These are phyloP conservation scores for Melanotus villosus DNA, from an alignment of 2,888 invertebrate genomes.

Conservation along the genomic window DNA sequence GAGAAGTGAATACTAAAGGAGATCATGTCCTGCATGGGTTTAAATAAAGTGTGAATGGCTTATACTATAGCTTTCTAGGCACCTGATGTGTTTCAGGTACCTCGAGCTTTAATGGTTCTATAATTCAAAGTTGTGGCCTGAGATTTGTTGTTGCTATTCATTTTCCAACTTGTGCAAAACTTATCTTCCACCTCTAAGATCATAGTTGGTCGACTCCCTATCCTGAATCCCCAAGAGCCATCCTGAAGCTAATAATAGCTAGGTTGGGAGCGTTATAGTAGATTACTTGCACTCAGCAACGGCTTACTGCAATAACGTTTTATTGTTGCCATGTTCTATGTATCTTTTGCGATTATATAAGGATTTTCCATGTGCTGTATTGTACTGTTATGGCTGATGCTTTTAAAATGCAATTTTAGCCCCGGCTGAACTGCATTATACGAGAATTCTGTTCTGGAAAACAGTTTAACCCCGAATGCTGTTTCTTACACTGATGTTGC, in stretches of 20 bases:
- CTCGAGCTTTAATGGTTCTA: too few species aligned
- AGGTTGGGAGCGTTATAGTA: conserved; percentile 27
- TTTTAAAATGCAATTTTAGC: conserved; percentile 22
- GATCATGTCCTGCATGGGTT: too few species aligned
- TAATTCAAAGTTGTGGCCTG: neutral
- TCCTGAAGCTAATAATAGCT: conserved; percentile 27
- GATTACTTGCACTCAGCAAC: conserved; percentile 30
- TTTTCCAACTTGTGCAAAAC: conserved; percentile 25
- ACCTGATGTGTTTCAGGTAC: too few species aligned
- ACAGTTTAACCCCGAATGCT: conserved; percentile 9
- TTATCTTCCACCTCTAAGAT: conserved; percentile 28
- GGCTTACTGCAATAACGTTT: conserved; percentile 29
- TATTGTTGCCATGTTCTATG: conserved; percentile 22
- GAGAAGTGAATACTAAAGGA: too few species aligned
- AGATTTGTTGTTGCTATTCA: conserved; percentile 35
- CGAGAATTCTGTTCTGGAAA: conserved; percentile 12
- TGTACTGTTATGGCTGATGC: conserved; percentile 14
- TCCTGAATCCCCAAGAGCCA: conserved; percentile 26
- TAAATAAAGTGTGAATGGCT: too few species aligned
- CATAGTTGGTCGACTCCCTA: conserved; percentile 30
- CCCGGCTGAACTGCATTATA: conserved; percentile 14
- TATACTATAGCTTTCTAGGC: too few species aligned
- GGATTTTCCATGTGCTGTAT: conserved; percentile 25
- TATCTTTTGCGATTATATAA: conserved; percentile 30
- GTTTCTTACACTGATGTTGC: conserved; percentile 11